Base-by-base conservation (phyloP, 2,113 vertebrate genomes). In the Anoplopoma fimbria region DNA sequence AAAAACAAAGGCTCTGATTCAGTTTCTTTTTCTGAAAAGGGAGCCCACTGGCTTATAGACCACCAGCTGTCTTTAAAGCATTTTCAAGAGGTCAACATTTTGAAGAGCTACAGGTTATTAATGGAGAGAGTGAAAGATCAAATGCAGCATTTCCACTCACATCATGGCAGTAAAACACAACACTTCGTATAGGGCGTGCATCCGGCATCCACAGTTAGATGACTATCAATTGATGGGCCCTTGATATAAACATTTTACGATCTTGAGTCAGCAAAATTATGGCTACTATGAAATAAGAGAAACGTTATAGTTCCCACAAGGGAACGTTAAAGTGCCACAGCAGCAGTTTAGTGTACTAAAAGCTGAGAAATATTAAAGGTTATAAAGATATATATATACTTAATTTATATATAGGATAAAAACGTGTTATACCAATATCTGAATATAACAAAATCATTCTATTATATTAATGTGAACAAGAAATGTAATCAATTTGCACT, bases 11-110 rank as follows among this genome's bases (percentile, higher is more conserved):
- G 2, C 21, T 57, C 53, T 58, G 36, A 63, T 42, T 65, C 10
- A 36, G 15, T 51, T 69, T 51, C 33, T 63, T 51, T 17, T 81
- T 23, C 53, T 42, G 45, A 79, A 12, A 9, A 47, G 36, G 21
- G n/a, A 14, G 21, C 58, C 36, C 72, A 82, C 17, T 6, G 27
- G 19, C 57, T 74, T 9, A 10, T 62, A 34, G n/a, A 85, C 82
- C 71, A 64, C 49, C 25, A 29, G 40, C 1, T 9, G 61, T 25
- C 79, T 57, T 25, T 38, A 53, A 55, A 73, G 55, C 45, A 51
- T 61, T 45, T 58, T 36, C 36, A 60, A 6, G 23, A 64, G 7
- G 36, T 29, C n/a, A 60, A 72, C 51, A 65, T 47, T 19, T 70
- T 17, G 31, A 14, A 21, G 14, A 70, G 19, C 65, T 27, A 1